phyloP scores from a whole-genome alignment of 64 coral and sea anemone genomes.

The Montipora efflorescens region DNA sequence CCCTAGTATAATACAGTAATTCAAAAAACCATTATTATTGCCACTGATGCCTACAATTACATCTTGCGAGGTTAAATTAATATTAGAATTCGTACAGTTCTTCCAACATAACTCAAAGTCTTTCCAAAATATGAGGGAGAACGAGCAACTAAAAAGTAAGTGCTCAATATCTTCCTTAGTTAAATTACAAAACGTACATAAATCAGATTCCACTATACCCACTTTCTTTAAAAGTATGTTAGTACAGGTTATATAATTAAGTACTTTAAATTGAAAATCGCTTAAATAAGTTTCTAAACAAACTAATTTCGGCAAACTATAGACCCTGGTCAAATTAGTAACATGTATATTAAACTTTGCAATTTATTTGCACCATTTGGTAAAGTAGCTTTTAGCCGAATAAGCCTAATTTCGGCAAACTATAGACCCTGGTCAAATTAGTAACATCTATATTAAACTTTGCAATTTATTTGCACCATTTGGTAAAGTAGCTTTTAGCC shows the following conservation, averaged over 20 bases:
- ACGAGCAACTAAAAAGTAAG: neutral
- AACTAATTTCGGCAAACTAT: neutral
- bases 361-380: neutral
- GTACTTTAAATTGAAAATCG: conserved; percentile 2
- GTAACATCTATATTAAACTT: neutral
- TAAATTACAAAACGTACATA: neutral
- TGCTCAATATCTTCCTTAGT: conserved; percentile 19
- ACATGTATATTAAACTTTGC: neutral
- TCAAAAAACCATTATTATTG: neutral
- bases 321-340: too few relatives aligned
- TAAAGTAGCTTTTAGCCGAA: too few relatives aligned
- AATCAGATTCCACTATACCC: neutral
- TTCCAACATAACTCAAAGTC: neutral
- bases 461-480: neutral
- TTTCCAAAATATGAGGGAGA: neutral
- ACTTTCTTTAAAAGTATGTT: neutral
- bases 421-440: too few relatives aligned
- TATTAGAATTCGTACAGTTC: neutral
- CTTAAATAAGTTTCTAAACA: neutral
- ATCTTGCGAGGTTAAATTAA: neutral
- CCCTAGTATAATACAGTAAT: neutral
- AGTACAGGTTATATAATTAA: neutral
- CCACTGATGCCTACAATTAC: neutral
- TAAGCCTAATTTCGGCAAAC: neutral
- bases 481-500: too few relatives aligned